Conservation (phyloP, 1,140 invertebrate genomes). For the Zaprionus davidi region DNA sequence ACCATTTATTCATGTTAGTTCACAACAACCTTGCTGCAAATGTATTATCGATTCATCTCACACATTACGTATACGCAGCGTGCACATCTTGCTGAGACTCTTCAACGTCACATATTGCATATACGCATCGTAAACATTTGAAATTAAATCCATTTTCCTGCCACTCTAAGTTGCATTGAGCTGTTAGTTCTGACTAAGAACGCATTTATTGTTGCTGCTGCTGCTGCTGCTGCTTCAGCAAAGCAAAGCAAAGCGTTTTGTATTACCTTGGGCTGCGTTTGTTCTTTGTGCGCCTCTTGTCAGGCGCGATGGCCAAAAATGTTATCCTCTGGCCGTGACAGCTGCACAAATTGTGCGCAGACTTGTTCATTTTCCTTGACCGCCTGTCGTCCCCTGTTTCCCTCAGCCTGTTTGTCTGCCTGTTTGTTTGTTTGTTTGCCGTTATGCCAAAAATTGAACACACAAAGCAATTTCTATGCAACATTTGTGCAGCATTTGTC, state of each 20-base stretch:
- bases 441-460: constrained; percentile 79
- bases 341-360: constrained; percentile 74
- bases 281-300: constrained; percentile 58
- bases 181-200: constrained; percentile 30
- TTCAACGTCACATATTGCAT: not conserved
- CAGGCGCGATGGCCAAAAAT: constrained; percentile 38
- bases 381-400: constrained; percentile 5
- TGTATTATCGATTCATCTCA: constrained; percentile 9
- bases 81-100: constrained; percentile 6
- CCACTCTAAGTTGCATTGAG: constrained; percentile 54
- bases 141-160: constrained; percentile 39
- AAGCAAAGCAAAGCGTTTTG: constrained; percentile 11
- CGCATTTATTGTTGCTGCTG: constrained; percentile 54
- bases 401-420: constrained; percentile 42
- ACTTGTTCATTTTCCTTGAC: constrained; percentile 62
- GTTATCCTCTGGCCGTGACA: constrained; percentile 59
- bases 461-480: constrained; percentile 81
- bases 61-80: constrained; percentile 52
- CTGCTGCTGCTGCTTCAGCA: not conserved
- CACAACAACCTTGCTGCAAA: not conserved
- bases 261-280: constrained; percentile 32
- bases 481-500: constrained; percentile 78
- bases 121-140: not conserved
- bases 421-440: constrained; percentile 52
- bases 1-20: not conserved